phyloP scores from a whole-genome alignment of 2,888 invertebrate species.

The Drosophila silvestris region DNA sequence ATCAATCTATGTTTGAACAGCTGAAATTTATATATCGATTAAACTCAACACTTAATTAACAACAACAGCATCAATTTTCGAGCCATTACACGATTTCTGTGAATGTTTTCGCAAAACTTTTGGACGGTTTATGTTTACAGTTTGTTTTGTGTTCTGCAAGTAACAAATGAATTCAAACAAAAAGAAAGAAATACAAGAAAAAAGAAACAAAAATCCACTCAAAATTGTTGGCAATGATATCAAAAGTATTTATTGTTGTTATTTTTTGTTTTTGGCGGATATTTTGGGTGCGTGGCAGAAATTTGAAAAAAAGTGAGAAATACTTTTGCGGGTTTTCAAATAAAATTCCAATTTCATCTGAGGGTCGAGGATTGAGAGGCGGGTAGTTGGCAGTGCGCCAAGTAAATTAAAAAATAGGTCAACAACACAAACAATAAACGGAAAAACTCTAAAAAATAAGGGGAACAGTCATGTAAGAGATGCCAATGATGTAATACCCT shows the following conservation, averaged over 20 bases:
- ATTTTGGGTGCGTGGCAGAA: constrained; percentile 17
- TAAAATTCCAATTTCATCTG: constrained; percentile 70
- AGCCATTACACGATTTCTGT: constrained; percentile 40
- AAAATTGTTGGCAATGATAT: constrained; percentile 43
- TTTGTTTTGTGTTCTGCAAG: constrained; percentile 13
- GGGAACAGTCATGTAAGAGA: neutral
- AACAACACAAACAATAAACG: constrained; percentile 14
- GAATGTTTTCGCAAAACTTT: constrained; percentile 54
- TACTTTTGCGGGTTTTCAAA: constrained; percentile 54
- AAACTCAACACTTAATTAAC: constrained; percentile 39
- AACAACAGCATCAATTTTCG: constrained; percentile 31
- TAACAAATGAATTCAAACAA: constrained; percentile 41
- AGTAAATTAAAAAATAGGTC: constrained; percentile 63
- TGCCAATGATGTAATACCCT: constrained; percentile 2
- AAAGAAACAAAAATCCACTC: neutral
- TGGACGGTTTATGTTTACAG: neutral
- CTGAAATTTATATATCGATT: constrained; percentile 24
- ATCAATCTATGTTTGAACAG: constrained; percentile 1
- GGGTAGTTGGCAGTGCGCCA: constrained; percentile 1
- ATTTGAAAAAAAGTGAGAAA: constrained; percentile 39
- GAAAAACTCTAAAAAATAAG: neutral
- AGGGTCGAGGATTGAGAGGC: neutral
- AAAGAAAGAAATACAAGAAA: neutral
- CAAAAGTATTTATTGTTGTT: constrained; percentile 32
- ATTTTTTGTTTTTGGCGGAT: constrained; percentile 17